Evolutionary conservation across 1,140 invertebrate species (phyloP).

Genomic region (Papilio polyxenes): DNA sequence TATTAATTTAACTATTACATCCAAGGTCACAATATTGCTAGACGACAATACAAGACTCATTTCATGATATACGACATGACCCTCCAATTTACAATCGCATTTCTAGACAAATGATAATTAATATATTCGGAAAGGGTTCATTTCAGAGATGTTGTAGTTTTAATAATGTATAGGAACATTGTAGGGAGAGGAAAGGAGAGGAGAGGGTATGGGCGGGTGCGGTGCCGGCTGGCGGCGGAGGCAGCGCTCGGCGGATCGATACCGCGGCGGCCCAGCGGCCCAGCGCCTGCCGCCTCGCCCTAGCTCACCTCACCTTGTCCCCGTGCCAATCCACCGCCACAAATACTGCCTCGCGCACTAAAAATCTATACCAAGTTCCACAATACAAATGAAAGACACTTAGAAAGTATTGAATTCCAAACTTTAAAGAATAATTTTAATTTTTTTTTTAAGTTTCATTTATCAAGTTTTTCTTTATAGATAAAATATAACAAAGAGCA

Average conservation of each 20-base stretch:
- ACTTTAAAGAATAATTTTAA: neutral
- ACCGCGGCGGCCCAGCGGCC: conserved; percentile 50
- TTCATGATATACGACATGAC: neutral
- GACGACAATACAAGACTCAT: neutral
- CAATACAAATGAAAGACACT: neutral
- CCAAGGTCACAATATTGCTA: neutral
- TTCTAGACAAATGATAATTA: neutral
- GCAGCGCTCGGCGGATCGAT: conserved; percentile 60
- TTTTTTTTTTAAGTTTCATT: too few relatives aligned
- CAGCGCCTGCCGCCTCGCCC: conserved; percentile 40
- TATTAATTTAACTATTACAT: neutral
- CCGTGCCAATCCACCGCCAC: conserved; percentile 51
- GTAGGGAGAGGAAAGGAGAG: conserved; percentile 49
- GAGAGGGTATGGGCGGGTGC: conserved; percentile 52
- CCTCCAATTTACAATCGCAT: neutral
- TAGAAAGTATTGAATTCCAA: neutral
- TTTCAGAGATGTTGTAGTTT: neutral
- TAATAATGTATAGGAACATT: conserved; percentile 41
- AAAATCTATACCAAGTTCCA: conserved; percentile 14
- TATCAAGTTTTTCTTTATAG: too few relatives aligned
- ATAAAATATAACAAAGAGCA: too few relatives aligned
- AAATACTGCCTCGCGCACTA: conserved; percentile 40
- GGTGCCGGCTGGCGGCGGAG: conserved; percentile 44
- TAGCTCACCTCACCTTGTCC: conserved; percentile 45
- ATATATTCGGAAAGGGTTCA: neutral